phyloP scores from a whole-genome alignment of 2,797 vertebrate genomes.

The Brachymystax lenok region DNA sequence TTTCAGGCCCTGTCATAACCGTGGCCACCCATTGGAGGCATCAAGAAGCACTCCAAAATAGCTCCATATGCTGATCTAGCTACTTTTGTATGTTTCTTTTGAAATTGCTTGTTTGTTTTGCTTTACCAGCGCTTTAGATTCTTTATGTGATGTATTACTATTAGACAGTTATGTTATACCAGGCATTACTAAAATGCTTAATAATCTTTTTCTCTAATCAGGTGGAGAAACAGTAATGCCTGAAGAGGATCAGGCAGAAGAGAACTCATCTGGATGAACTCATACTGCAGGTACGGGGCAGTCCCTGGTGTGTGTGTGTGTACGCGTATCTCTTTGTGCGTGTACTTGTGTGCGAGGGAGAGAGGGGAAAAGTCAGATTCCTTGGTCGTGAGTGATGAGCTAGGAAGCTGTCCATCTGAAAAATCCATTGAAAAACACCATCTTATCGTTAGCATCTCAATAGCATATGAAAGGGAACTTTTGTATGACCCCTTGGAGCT shows the following conservation, averaged over 20 bases:
- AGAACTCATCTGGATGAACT: slow-evolving; percentile 84
- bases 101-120: too few species aligned
- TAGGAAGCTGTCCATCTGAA: not conserved
- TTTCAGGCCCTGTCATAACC: not conserved
- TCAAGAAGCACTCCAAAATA: too few species aligned
- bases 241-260: slow-evolving; percentile 87
- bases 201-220: slow-evolving; percentile 32
- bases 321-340: not conserved
- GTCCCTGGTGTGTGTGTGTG: too few species aligned
- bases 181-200: not conserved
- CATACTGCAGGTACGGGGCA: slow-evolving; percentile 79
- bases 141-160: too few species aligned
- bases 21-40: not conserved
- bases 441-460: slow-evolving; percentile 5
- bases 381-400: not conserved
- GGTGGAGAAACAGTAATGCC: slow-evolving; percentile 85
- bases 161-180: not conserved
- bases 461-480: slow-evolving; percentile 14
- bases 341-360: not conserved
- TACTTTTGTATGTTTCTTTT: too few species aligned
- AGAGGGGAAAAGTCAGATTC: not conserved
- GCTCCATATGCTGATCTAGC: too few species aligned
- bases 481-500: not conserved
- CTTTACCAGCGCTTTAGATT: too few species aligned
- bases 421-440: not conserved